These are phyloP conservation scores for Zenarchopterus dispar DNA, from an alignment of 2,797 vertebrate genomes.

Conservation along the genomic window DNA sequence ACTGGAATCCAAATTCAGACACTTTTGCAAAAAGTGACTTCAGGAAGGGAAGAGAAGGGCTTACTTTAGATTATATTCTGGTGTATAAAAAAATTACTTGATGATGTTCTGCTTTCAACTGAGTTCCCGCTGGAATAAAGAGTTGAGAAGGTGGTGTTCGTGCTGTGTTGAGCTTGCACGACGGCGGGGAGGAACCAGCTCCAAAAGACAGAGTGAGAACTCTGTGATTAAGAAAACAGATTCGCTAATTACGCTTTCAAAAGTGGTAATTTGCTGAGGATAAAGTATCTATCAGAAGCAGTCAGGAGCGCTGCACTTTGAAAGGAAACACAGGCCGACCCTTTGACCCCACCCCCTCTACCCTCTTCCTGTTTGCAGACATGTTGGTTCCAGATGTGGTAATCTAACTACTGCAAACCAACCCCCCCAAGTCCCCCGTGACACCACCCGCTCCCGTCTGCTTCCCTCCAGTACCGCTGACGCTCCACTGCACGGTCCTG, in stretches of 20 bases:
- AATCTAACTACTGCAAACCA: slow-evolving; percentile 48
- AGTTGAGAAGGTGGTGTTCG: slow-evolving; percentile 31
- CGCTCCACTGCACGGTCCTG: slow-evolving; percentile 45
- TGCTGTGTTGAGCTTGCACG: slow-evolving; percentile 51
- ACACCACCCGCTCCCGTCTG: slow-evolving; percentile 10
- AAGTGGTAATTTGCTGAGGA: slow-evolving; percentile 93
- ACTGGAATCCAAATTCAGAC: slow-evolving; percentile 51
- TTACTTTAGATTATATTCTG: slow-evolving; percentile 51
- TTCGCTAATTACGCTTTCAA: slow-evolving; percentile 95
- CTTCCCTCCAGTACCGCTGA: slow-evolving; percentile 33
- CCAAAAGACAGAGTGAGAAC: slow-evolving; percentile 79
- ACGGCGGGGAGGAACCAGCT: slow-evolving; percentile 56
- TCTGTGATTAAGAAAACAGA: slow-evolving; percentile 95
- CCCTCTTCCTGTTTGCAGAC: slow-evolving; percentile 90
- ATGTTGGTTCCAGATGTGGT: slow-evolving; percentile 97
- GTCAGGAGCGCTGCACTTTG: slow-evolving; percentile 88
- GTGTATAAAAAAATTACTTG: slow-evolving; percentile 56
- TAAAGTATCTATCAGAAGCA: slow-evolving; percentile 97
- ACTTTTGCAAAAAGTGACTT: slow-evolving; percentile 49
- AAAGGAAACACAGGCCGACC: slow-evolving; percentile 92
- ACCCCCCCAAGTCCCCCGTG: slow-evolving; percentile 13
- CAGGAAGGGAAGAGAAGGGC: slow-evolving; percentile 27
- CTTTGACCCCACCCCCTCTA: slow-evolving; percentile 87
- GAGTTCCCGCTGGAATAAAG: slow-evolving; percentile 39
- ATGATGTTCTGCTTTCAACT: slow-evolving; percentile 66